Conservation (phyloP, 2,113 vertebrate genomes). For the Tachysurus fulvidraco region DNA sequence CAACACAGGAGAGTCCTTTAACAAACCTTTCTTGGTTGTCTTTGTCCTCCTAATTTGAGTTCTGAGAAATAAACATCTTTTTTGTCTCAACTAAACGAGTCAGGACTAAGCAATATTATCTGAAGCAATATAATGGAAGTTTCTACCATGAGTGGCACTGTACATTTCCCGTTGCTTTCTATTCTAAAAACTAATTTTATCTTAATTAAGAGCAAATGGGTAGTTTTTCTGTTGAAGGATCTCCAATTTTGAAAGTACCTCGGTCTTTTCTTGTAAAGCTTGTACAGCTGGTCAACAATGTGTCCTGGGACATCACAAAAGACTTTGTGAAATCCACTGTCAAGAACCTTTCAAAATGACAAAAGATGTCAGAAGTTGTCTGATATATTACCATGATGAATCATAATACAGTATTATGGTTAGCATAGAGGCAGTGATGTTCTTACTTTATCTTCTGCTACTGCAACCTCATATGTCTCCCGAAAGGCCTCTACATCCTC, state of each 20-base stretch:
- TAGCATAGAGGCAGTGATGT: not conserved
- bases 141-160: not conserved
- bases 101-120: not conserved
- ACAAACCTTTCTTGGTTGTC: slow-evolving; percentile 60
- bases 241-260: slow-evolving; percentile 64
- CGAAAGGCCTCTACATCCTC: slow-evolving; percentile 71
- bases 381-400: not conserved
- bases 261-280: slow-evolving; percentile 85
- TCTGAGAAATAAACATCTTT: slow-evolving; percentile 61
- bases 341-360: slow-evolving; percentile 73
- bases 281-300: slow-evolving; percentile 77
- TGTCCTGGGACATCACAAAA: slow-evolving; percentile 74
- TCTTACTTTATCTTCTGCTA: slow-evolving; percentile 81
- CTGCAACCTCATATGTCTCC: slow-evolving; percentile 74
- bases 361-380: slow-evolving; percentile 8
- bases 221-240: not conserved
- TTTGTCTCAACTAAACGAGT: not conserved
- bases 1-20: slow-evolving; percentile 64
- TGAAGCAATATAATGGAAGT: not conserved
- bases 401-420: not conserved
- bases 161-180: not conserved
- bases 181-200: not conserved
- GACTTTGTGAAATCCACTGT: slow-evolving; percentile 82
- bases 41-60: slow-evolving; percentile 68
- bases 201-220: not conserved